Conservation (phyloP, 1,140 invertebrate species). For the Trinorchestia longiramus region DNA sequence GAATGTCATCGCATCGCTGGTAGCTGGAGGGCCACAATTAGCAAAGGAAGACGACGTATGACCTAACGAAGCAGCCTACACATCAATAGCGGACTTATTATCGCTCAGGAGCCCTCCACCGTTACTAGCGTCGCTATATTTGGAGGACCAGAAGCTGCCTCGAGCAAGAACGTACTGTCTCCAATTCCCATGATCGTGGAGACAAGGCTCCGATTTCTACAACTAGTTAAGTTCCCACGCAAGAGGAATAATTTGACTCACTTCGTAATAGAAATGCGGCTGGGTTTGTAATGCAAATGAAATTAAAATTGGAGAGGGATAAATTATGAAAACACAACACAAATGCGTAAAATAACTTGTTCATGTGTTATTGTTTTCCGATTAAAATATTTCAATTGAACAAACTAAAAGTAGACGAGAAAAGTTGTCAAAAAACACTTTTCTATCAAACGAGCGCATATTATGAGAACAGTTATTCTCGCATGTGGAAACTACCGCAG, state of each 20-base stretch:
- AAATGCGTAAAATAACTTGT: not conserved
- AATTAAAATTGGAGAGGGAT: not conserved
- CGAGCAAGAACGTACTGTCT: not conserved
- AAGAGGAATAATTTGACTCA: not conserved
- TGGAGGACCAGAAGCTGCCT: not conserved
- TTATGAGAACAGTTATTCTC: not conserved
- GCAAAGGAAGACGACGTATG: not conserved
- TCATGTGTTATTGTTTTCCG: not conserved
- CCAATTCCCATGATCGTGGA: not conserved
- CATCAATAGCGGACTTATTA: not conserved
- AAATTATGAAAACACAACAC: not conserved
- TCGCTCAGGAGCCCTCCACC: not conserved
- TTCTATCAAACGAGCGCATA: not conserved
- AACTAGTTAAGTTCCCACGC: not conserved
- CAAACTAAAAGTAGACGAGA: not conserved
- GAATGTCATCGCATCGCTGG: not conserved
- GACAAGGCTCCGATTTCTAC: not conserved
- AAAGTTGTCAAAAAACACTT: not conserved
- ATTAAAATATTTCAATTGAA: not conserved
- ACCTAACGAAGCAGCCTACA: not conserved
- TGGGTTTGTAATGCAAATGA: not conserved
- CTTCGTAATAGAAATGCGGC: not conserved
- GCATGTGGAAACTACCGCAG: not conserved
- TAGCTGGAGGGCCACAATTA: not conserved
- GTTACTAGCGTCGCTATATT: not conserved